phyloP scores from a whole-genome alignment of 2,888 invertebrate genomes.

The Ceraclea dissimilis region DNA sequence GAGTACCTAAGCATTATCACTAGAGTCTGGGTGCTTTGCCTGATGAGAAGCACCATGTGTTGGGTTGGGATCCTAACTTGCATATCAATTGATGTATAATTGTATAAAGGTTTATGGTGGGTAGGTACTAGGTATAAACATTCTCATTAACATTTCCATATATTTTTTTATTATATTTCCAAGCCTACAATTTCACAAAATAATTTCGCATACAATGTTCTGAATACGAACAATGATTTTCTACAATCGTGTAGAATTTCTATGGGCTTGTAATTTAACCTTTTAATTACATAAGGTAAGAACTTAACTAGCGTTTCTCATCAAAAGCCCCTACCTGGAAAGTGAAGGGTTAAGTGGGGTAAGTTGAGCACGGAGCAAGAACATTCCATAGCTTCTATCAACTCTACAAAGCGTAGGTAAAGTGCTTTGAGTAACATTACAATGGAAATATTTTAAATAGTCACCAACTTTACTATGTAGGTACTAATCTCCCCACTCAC shows the following conservation, averaged over 20 bases:
- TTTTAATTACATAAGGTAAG: constrained; percentile 23
- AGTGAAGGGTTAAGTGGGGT: constrained; percentile 5
- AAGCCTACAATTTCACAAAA: too few relatives aligned
- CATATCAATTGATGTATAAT: too few relatives aligned
- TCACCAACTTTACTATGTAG: neutral
- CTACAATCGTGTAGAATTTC: constrained; percentile 3
- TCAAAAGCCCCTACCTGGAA: constrained; percentile 12
- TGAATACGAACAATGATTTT: neutral
- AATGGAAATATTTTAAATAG: constrained; percentile 14
- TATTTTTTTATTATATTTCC: too few relatives aligned
- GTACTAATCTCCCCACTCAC: neutral
- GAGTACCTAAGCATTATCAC: too few relatives aligned
- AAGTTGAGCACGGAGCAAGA: neutral
- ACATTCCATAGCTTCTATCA: constrained; percentile 13
- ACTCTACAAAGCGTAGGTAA: constrained; percentile 12
- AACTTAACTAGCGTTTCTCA: constrained; percentile 18
- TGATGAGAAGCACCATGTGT: too few relatives aligned
- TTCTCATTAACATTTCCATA: too few relatives aligned
- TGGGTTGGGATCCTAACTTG: too few relatives aligned
- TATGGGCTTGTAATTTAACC: constrained; percentile 15
- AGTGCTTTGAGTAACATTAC: constrained; percentile 17
- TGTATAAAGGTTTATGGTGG: too few relatives aligned
- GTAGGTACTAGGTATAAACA: too few relatives aligned
- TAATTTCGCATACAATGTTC: neutral
- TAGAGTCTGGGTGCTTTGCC: too few relatives aligned